phyloP scores from a whole-genome alignment of 2,113 vertebrate species.

The Festucalex cinctus region DNA sequence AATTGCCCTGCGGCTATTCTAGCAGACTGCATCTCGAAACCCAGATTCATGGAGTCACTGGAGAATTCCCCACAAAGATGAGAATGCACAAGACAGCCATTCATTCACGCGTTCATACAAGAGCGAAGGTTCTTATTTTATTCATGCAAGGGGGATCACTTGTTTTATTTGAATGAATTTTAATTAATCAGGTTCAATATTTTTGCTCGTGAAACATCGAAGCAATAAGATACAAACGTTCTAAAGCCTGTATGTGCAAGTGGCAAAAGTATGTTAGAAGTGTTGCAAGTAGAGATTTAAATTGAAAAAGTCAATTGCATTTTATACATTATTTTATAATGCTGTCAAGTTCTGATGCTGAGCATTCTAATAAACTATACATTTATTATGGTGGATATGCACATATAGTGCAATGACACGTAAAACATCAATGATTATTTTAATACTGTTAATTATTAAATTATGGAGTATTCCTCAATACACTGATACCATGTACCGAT shows the following conservation, averaged over 20 bases:
- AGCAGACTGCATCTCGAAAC: slow-evolving; percentile 39
- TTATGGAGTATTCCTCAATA: no score
- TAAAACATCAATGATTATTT: neutral
- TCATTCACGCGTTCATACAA: slow-evolving; percentile 9
- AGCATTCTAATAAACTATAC: no score
- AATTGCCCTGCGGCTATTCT: slow-evolving; percentile 46
- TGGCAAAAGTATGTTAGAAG: no score
- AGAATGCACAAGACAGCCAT: neutral
- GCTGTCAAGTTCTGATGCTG: no score
- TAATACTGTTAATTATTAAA: neutral
- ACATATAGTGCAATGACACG: neutral
- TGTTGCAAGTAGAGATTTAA: no score
- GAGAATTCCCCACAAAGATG: slow-evolving; percentile 22
- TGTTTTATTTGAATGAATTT: neutral
- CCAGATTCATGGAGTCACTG: slow-evolving; percentile 42
- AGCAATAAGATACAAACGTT: neutral
- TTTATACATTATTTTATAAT: no score
- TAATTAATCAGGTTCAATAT: neutral
- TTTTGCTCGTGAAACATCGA: neutral
- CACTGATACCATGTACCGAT: no score
- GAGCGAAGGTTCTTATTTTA: neutral
- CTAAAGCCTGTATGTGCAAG: neutral
- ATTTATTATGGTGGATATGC: no score
- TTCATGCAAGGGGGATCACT: neutral
- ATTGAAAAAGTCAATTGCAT: no score